phyloP scores from a whole-genome alignment of 2,888 invertebrate species.

The Hirtodrosophila confusa region DNA sequence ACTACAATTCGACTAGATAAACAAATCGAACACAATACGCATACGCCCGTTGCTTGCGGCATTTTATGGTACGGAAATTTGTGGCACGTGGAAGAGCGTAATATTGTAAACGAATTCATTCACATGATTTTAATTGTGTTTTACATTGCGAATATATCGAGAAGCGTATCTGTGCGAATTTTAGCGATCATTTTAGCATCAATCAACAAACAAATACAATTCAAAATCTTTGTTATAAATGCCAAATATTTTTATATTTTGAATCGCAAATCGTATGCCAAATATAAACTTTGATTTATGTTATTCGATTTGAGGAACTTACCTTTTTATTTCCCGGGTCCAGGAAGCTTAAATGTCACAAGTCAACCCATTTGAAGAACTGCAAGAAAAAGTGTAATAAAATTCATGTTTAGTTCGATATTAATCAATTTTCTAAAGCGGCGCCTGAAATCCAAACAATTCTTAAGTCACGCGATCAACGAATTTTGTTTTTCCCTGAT shows the following conservation, averaged over 20 bases:
- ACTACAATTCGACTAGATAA: conserved; percentile 41
- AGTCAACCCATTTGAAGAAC: conserved; percentile 85
- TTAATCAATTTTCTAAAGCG: conserved; percentile 4
- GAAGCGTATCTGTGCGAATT: conserved; percentile 30
- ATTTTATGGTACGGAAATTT: conserved; percentile 28
- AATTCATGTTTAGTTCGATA: conserved; percentile 22
- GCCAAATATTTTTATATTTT: conserved; percentile 5
- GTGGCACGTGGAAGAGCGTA: conserved; percentile 39
- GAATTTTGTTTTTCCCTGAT: background rate
- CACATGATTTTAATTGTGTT: conserved; percentile 29
- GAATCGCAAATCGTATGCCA: background rate
- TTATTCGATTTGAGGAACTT: conserved; percentile 32
- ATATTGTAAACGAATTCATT: conserved; percentile 39
- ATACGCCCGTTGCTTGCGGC: conserved; percentile 30
- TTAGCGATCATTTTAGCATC: conserved; percentile 34
- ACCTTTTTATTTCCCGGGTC: conserved; percentile 84
- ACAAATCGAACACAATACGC: conserved; percentile 43
- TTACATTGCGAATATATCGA: conserved; percentile 20
- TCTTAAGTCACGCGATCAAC: conserved; percentile 7
- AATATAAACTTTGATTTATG: background rate
- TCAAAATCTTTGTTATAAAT: conserved; percentile 3
- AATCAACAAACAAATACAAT: conserved; percentile 50
- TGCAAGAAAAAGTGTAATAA: conserved; percentile 57
- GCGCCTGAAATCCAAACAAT: conserved; percentile 18
- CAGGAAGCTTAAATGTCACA: conserved; percentile 83